Base-by-base conservation (phyloP, 2,888 invertebrate genomes). In the Parnassius smintheus region DNA sequence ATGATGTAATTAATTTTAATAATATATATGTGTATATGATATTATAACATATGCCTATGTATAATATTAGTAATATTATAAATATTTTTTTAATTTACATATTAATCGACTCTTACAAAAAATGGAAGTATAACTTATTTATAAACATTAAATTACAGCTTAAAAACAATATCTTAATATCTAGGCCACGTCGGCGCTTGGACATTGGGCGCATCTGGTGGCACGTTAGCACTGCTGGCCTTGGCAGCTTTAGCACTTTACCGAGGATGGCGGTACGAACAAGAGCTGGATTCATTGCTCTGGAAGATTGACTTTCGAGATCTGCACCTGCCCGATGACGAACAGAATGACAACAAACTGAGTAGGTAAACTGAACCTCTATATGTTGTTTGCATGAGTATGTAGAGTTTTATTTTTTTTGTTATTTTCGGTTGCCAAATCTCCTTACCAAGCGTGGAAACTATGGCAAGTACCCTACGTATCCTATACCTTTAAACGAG, bases 281-380 rank as follows among this genome's bases (percentile, higher is more conserved):
- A 98, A 77, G 98, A 98, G 77, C 92, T 98, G 69, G 98, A 98
- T 81, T 97, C 97, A 61, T 88, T 98, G 49, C 92, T 98, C 49
- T 98, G 98, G 98, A 98, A 98, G 89, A 96, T 98, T 64, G 98
- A 98, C 88, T 98, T 95, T 87, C 94, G 95, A 66, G 98, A 98
- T 75, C 95, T 98, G 56, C 95, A 97, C 77, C 93, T 96, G 50
- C 89, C 91, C 3, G 91, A 90, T n/a, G 89, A 89, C 52, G 88
- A 88, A 58, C 87, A 87, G 70, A 82, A 82, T 76, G 76, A 80
- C 84, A 87, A 85, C 88, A 91, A 91, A 90, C 82, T 91, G 90
- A 91, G 91, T 91, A 91, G 91, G 91, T 91, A 91, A 89, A 90
- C 86, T 79, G 74, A 87, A 82, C 76, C 86, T 85, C 65, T 81